Evolutionary conservation across 92 coral and sea anemone genomes (phyloP), one percentile per base, ranked within the genome.

Genomic region (Zoanthus sansibaricus): DNA sequence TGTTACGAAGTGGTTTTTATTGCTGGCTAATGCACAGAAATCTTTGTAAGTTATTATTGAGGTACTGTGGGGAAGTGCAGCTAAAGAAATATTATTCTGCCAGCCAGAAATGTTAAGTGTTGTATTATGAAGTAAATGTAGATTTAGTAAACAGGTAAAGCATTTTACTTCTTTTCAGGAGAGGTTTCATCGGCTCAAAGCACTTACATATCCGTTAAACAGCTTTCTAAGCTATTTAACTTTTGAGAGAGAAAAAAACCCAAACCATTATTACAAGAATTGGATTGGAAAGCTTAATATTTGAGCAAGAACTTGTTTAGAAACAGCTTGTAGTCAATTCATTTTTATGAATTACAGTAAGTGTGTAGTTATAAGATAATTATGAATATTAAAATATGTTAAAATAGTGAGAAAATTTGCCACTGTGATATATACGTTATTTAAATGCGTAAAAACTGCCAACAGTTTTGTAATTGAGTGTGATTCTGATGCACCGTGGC

Each of bases 31-130:
- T 15, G 18, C 20, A 49, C 79, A 20, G 16, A 25, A 75, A 25
- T 48, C 79, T 58, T 76, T 76, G 82, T 76, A 54, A 76, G 67
- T 25, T 54, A 76, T 76, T 76, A 67, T 51, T 51, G 59, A 54
- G 30, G 32, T 13, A 44, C 10, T 52, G 42, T 76, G 68, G 47
- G 9, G 66, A 76, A 21, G 67, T 69, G 7, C n/a, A 9, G 46
- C 21, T 17, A 62, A n/a, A 17, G 69, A 20, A 62, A 62, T 17
- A 21, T 17, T 16, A 62, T 16, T 62, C 30, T 17, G 25, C 21
- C 69, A 17, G 30, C 9, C 30, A 5, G 21, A 4, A 17, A 62
- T 3, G 25, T 62, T 20, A 20, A 16, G 9, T 17, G 25, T 18
- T 5, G 21, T 62, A n/a, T 20, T 9, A 21, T 62, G 69, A 20